Evolutionary conservation across 2,797 vertebrate genomes (phyloP).

Genomic region (Mus caroli): DNA sequence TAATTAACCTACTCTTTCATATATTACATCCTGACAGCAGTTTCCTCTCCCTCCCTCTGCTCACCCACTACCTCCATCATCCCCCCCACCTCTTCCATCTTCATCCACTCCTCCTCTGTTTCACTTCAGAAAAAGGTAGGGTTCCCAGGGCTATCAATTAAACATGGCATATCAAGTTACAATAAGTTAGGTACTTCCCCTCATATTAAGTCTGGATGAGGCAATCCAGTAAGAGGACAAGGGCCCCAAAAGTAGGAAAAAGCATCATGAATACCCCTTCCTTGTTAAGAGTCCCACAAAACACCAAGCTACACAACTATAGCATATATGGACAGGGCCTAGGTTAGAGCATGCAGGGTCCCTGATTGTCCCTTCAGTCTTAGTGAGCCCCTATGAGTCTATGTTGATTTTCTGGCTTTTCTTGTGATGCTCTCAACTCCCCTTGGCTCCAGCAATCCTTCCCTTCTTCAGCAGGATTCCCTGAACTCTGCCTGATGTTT

Average conservation of each 20-base stretch:
- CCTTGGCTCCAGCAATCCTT: not conserved
- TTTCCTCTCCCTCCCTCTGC: not conserved
- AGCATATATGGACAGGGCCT: not conserved
- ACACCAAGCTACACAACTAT: not conserved
- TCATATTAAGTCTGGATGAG: not conserved
- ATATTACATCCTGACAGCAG: not conserved
- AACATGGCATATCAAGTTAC: not conserved
- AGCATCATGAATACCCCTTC: not conserved
- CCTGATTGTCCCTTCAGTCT: not conserved
- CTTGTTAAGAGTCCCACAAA: not conserved
- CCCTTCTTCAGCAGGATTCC: not conserved
- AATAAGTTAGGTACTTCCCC: not conserved
- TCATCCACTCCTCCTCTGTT: not conserved
- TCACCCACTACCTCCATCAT: not conserved
- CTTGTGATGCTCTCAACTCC: not conserved
- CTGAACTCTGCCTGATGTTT: not conserved
- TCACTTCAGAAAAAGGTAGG: not conserved
- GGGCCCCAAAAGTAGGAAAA: not conserved
- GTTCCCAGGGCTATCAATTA: not conserved
- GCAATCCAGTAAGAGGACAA: not conserved
- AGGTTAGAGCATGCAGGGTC: not conserved
- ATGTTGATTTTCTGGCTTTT: not conserved
- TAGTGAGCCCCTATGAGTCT: not conserved
- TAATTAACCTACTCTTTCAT: not conserved
- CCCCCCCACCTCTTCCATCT: not conserved